Evolutionary conservation across 2,113 vertebrate species (phyloP), one percentile per base, ranked within the genome.

Genomic region (Dryoscopus gambensis): DNA sequence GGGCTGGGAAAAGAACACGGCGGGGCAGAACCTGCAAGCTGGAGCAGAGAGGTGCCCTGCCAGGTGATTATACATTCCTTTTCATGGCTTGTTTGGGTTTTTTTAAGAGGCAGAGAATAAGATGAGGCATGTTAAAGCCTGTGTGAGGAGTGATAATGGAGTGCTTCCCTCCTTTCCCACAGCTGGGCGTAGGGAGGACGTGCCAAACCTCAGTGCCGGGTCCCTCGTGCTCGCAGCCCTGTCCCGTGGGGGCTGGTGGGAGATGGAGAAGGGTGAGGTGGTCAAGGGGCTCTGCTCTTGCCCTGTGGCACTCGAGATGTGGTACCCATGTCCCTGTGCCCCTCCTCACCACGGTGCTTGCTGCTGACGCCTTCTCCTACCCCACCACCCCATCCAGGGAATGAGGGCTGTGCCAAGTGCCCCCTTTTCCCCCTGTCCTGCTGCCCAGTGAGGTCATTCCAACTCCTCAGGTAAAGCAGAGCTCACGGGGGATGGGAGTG

Each of bases 91-190:
- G 59, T 22, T 86, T 75, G n/a, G 27, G 57, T 73, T 63, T 70
- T 94, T 65, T 81, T 75, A 27, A 56, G 84, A 92, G 79, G 64
- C 73, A 86, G 57, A 70, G 81, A 60, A 78, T 95, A n/a, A 0
- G 47, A 35, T 37, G 52, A 81, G 95, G 87, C 96, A 35, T 85
- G 97, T 95, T 65, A 15, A 47, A 96, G 84, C 91, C 80, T 91
- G 90, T 30, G 21, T 56, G 56, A 89, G 89, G 39, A 81, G 86
- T 2, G 91, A 76, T 96, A 87, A 80, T 92, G n/a, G 8, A 92
- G 81, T 35, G 76, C 85, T 75, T 53, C 77, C 74, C 81, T 95
- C 42, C 79, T 78, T 96, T 97, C 96, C 94, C 94, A 95, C 90
- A 97, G 93, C 81, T 90, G 92, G 80, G 93, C 6, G 81, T 60